phyloP scores from a whole-genome alignment of 2,113 vertebrate genomes.

The Jacana jacana region DNA sequence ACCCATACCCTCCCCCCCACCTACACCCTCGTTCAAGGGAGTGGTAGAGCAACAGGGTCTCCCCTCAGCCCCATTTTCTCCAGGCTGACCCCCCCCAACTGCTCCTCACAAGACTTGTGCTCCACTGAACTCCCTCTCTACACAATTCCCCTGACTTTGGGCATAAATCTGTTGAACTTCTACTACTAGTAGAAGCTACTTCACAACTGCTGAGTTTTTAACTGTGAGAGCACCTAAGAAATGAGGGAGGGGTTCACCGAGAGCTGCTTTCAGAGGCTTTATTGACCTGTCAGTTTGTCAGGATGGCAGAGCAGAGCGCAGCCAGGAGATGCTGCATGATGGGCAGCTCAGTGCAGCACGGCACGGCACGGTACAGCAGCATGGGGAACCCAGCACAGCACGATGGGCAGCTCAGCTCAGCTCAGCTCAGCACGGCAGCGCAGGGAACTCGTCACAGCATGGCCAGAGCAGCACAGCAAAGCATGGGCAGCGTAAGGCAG shows the following conservation, averaged over 20 bases:
- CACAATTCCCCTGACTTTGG: neutral
- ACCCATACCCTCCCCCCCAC: too few species aligned
- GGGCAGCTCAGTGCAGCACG: neutral
- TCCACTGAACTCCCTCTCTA: neutral
- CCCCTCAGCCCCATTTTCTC: neutral
- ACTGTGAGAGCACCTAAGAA: neutral
- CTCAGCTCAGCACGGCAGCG: too few species aligned
- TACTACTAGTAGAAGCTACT: neutral
- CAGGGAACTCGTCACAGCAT: accelerated
- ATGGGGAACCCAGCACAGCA: neutral
- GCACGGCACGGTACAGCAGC: too few species aligned
- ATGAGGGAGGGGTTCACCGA: neutral
- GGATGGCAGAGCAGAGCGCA: neutral
- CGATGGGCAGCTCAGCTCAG: neutral
- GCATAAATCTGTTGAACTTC: neutral
- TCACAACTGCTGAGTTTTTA: neutral
- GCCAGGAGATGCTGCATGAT: neutral
- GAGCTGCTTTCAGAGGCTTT: neutral
- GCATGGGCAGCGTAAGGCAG: neutral
- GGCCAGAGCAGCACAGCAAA: neutral
- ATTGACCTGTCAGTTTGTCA: neutral
- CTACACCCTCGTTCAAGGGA: too few species aligned
- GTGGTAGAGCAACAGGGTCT: too few species aligned
- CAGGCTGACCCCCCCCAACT: neutral
- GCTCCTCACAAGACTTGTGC: neutral